Percentiles rank a stretch among this genome's conserved stretches.
phyloP scores from a whole-genome alignment of 1,140 invertebrate species.

The Diuraphis noxia region DNA sequence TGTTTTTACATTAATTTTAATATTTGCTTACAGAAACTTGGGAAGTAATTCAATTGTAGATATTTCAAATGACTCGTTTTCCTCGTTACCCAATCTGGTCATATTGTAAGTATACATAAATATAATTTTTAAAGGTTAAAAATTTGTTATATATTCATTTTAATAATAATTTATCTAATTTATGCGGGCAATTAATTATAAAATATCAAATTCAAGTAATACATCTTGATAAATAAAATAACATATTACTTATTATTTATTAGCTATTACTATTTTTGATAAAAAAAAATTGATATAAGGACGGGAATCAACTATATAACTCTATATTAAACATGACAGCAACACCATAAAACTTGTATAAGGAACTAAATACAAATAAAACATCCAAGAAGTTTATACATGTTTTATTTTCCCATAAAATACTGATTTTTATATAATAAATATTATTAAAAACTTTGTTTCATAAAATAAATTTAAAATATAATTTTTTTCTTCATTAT shows the following conservation, averaged over 20 bases:
- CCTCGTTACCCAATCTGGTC: conserved; percentile 66
- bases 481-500: not conserved
- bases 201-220: not conserved
- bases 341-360: not conserved
- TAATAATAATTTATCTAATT: not conserved
- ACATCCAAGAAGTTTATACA: not conserved
- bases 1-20: not conserved
- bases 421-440: not conserved
- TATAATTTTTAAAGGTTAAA: not conserved
- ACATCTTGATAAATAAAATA: not conserved
- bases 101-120: conserved; percentile 68
- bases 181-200: not conserved
- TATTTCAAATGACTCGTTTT: conserved; percentile 68
- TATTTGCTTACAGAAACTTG: conserved; percentile 68
- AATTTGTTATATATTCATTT: not conserved
- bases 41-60: conserved; percentile 69
- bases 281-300: not conserved
- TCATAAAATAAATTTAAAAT: not conserved
- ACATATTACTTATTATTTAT: not conserved
- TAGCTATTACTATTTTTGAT: not conserved
- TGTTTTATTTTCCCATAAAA: not conserved
- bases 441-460: not conserved
- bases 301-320: not conserved
- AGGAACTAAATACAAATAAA: not conserved
- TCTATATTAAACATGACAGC: not conserved